These are phyloP conservation scores for Dicrurus megarhynchus DNA, from an alignment of 2,113 vertebrate species.

Conservation along the genomic window DNA sequence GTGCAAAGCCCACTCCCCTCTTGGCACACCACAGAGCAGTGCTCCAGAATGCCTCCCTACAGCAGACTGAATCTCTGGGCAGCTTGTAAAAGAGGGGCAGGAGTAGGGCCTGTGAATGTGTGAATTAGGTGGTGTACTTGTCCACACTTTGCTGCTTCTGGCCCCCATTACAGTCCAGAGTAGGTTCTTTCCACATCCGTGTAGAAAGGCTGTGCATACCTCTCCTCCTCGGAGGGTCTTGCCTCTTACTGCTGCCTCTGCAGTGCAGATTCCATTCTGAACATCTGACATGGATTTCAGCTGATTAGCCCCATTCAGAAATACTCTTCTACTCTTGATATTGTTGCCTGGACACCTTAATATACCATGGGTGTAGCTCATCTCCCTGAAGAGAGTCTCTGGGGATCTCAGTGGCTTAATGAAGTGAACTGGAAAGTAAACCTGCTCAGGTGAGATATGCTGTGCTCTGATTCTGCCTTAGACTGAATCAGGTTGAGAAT, in stretches of 20 bases:
- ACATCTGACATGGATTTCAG: not conserved
- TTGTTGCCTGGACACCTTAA: not conserved
- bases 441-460: not conserved
- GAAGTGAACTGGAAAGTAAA: not conserved
- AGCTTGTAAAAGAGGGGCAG: not conserved
- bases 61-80: not conserved
- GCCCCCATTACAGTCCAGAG: not conserved
- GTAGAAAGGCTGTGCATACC: not conserved
- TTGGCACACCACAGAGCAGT: not conserved
- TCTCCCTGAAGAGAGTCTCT: not conserved
- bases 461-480: conserved; percentile 11
- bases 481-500: not conserved
- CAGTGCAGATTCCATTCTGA: conserved; percentile 25
- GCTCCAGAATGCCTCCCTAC: not conserved
- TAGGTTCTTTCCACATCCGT: not conserved
- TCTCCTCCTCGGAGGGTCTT: not conserved
- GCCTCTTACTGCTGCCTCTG: not conserved
- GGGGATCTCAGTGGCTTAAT: not conserved
- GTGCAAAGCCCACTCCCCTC: not conserved
- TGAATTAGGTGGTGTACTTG: not conserved
- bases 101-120: not conserved
- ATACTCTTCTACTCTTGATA: not conserved
- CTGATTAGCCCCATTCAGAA: not conserved
- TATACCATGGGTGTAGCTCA: not conserved
- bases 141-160: conserved; percentile 28